Evolutionary conservation across 92 coral and sea anemone species (phyloP).

Genomic region (Desmophyllum pertusum): DNA sequence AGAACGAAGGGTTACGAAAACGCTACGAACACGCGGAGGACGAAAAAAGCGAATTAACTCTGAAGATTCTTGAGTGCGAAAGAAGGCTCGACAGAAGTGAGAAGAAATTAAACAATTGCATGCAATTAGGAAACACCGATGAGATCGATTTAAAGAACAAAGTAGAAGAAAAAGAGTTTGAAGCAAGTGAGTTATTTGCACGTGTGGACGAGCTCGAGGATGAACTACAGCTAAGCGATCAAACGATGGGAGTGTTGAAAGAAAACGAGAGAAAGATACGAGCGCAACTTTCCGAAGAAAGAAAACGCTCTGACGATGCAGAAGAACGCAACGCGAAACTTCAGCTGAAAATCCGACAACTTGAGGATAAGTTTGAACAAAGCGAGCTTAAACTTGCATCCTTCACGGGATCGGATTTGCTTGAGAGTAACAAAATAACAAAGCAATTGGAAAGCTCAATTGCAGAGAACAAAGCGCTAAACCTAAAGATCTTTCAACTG

Average conservation of each 20-base stretch:
- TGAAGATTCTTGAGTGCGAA: constrained; percentile 47
- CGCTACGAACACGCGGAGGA: constrained; percentile 69
- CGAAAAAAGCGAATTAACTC: constrained; percentile 51
- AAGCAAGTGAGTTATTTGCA: constrained; percentile 41
- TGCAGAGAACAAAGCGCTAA: constrained; percentile 38
- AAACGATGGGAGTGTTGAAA: constrained; percentile 1
- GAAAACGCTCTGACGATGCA: constrained; percentile 25
- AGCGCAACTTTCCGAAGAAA: constrained; percentile 28
- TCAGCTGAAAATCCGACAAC: constrained; percentile 29
- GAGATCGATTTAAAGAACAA: constrained; percentile 39
- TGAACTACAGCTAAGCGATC: constrained; percentile 39
- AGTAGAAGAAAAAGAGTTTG: constrained; percentile 54
- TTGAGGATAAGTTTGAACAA: constrained; percentile 40
- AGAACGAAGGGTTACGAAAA: constrained; percentile 66
- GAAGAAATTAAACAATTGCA: constrained; percentile 13
- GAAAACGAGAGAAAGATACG: constrained; percentile 21
- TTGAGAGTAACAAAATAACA: constrained; percentile 32
- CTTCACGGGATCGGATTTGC: constrained; percentile 37
- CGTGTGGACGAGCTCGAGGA: constrained; percentile 60
- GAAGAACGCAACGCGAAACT: constrained; percentile 39
- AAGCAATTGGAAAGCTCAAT: constrained; percentile 37
- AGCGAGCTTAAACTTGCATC: constrained; percentile 42
- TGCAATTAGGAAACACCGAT: neutral
- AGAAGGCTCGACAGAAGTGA: constrained; percentile 34
- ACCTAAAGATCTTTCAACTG: constrained; percentile 56